A percentile compares a stretch with the other conserved stretches of the same genome.
phyloP scores from a whole-genome alignment of 1,140 invertebrate species.

The Tetramorium simillimum region DNA sequence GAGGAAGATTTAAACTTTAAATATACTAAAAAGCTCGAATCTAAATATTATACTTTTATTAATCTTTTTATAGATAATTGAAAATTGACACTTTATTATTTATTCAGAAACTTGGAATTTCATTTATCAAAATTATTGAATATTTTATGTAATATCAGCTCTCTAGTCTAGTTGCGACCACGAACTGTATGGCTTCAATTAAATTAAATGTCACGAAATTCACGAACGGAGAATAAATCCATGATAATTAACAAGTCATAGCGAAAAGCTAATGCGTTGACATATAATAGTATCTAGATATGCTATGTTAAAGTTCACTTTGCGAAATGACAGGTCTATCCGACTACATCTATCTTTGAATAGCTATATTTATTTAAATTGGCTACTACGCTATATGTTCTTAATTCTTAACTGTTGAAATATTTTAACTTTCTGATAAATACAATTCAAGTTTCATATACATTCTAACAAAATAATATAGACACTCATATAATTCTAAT shows the following conservation, averaged over 20 bases:
- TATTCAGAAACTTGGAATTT: not conserved
- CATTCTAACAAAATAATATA: constrained; percentile 13
- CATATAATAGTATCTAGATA: not conserved
- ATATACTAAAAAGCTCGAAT: not conserved
- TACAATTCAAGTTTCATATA: not conserved
- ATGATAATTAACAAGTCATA: constrained; percentile 29
- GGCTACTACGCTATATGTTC: not conserved
- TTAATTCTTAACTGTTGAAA: not conserved
- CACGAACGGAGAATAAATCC: constrained; percentile 10
- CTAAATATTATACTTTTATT: not conserved
- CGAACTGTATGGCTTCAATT: constrained; percentile 8
- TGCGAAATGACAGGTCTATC: not conserved
- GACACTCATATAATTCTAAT: not conserved
- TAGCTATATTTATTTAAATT: constrained; percentile 5
- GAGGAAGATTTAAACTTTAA: not conserved
- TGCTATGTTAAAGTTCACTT: constrained; percentile 6
- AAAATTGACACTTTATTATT: not conserved
- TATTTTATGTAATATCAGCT: not conserved
- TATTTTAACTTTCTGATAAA: not conserved
- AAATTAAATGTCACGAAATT: constrained; percentile 29
- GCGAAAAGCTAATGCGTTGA: constrained; percentile 9
- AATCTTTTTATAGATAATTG: not conserved
- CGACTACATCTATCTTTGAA: not conserved
- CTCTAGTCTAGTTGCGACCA: not conserved
- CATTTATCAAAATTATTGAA: constrained; percentile 21